Evolutionary conservation across 2,113 vertebrate genomes (phyloP).

Genomic region (Carassius carassius): DNA sequence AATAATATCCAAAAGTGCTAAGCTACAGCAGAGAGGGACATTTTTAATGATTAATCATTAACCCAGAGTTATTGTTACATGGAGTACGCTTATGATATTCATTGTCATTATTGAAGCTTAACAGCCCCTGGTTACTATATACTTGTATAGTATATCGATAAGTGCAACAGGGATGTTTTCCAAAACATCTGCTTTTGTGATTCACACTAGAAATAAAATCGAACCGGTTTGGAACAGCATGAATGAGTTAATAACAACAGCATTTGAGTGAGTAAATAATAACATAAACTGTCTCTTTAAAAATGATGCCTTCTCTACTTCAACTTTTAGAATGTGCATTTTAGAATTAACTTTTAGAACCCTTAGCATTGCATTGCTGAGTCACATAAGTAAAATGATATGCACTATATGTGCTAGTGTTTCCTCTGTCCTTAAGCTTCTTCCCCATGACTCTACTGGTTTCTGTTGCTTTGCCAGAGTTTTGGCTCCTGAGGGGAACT

Average conservation of each 20-base stretch:
- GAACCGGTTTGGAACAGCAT: background rate
- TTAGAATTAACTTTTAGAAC: background rate
- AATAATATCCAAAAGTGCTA: too few species aligned
- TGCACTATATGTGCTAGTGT: background rate
- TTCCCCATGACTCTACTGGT: conserved; percentile 47
- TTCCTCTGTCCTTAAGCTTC: background rate
- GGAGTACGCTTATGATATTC: background rate
- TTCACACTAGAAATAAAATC: background rate
- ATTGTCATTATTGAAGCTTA: background rate
- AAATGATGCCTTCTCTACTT: background rate
- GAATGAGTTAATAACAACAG: too few species aligned
- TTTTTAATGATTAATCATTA: background rate
- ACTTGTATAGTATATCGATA: background rate
- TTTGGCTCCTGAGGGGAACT: conserved; percentile 66
- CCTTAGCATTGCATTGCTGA: background rate
- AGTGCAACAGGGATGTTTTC: background rate
- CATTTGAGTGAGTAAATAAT: background rate
- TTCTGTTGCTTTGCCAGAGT: conserved; percentile 66
- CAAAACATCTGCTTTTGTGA: background rate
- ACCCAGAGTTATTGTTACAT: background rate
- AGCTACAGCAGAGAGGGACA: background rate
- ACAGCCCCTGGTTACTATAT: background rate
- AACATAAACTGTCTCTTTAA: background rate
- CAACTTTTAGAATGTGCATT: background rate
- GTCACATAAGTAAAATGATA: background rate